Percentiles rank a stretch among this genome's conserved stretches.
Conservation (phyloP, 2,888 invertebrate species). For the Quadroppia sp. region DNA sequence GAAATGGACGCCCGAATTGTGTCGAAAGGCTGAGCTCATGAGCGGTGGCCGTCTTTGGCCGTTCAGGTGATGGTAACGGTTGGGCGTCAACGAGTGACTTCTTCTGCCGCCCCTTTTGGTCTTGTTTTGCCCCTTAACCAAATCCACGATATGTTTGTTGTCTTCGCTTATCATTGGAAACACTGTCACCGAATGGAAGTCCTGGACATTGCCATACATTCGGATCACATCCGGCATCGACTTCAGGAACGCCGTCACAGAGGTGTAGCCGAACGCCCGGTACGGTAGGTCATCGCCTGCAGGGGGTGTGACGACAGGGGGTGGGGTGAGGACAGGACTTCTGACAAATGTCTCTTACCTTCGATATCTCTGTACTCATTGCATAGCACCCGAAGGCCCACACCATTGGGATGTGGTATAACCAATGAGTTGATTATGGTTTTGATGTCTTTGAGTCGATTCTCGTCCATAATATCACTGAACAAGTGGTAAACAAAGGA, state of each 20-base stretch:
- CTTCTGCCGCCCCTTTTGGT: background rate
- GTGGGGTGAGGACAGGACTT: background rate
- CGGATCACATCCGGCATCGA: constrained; percentile 2
- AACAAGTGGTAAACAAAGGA: too few species aligned
- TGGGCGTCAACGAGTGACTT: too few species aligned
- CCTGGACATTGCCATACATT: background rate
- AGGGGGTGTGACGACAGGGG: background rate
- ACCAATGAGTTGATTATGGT: background rate
- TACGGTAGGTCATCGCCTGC: background rate
- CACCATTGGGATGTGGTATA: background rate
- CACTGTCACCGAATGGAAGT: background rate
- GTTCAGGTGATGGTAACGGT: too few species aligned
- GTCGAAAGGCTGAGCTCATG: background rate
- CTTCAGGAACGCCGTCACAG: background rate
- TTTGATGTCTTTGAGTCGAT: background rate
- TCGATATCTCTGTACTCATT: constrained; percentile 8
- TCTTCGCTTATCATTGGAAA: background rate
- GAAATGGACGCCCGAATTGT: too few species aligned
- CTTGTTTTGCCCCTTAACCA: background rate
- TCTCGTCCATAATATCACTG: too few species aligned
- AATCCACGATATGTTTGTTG: background rate
- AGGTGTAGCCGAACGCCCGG: background rate
- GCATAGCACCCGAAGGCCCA: background rate
- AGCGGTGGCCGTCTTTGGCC: background rate
- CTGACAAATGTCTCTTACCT: background rate